Evolutionary conservation across 2,888 invertebrate genomes (phyloP).

Genomic region (Leucophenga maculata): DNA sequence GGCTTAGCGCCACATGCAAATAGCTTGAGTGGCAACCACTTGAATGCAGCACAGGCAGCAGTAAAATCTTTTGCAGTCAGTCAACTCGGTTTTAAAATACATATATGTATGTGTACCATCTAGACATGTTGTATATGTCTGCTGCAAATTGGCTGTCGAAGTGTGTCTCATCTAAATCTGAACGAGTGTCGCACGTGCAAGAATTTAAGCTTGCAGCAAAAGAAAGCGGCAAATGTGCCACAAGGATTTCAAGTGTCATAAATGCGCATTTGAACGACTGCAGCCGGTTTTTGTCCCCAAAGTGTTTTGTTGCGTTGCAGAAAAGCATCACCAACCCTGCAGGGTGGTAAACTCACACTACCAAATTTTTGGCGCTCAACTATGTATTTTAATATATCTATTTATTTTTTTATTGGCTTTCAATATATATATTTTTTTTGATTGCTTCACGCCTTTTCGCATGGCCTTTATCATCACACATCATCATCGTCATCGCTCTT

Average conservation of each 20-base stretch:
- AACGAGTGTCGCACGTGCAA: conserved; percentile 10
- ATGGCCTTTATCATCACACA: background rate
- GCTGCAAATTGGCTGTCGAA: conserved; percentile 18
- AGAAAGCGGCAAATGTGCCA: background rate
- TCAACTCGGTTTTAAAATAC: too few species aligned
- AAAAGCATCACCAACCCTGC: too few species aligned
- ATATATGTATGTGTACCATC: conserved; percentile 26
- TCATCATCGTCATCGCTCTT: background rate
- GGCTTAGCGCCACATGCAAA: background rate
- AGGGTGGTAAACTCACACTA: too few species aligned
- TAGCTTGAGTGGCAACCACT: conserved; percentile 20
- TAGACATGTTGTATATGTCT: background rate
- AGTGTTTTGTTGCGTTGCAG: background rate
- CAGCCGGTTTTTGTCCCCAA: conserved; percentile 5
- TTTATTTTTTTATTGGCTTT: background rate
- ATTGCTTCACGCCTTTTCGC: conserved; percentile 7
- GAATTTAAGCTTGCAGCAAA: conserved; percentile 20
- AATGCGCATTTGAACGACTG: conserved; percentile 17
- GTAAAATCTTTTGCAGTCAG: conserved; percentile 9
- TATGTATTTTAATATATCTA: background rate
- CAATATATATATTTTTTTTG: background rate
- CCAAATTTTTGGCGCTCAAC: background rate
- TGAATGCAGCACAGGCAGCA: conserved; percentile 24
- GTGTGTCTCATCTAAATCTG: conserved; percentile 1
- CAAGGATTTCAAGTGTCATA: conserved; percentile 12